A percentile compares a stretch with the other conserved stretches of the same genome.
phyloP scores from a whole-genome alignment of 1,140 invertebrate genomes.

The Theocolax elegans region DNA sequence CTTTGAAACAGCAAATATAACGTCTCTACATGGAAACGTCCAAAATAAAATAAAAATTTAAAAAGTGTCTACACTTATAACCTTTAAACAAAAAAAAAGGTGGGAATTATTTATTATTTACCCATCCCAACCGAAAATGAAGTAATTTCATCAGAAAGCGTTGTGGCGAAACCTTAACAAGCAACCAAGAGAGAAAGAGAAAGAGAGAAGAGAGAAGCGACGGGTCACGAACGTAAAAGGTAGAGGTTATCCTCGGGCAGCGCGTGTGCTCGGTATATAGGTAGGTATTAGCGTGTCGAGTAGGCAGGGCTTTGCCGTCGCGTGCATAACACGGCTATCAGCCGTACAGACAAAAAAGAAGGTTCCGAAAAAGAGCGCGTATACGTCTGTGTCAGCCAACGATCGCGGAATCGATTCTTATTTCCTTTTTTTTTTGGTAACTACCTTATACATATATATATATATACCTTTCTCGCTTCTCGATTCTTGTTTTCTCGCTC shows the following conservation, averaged over 20 bases:
- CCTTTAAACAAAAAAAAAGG: too few species aligned
- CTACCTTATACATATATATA: too few species aligned
- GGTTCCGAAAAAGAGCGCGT: not conserved
- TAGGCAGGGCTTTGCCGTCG: not conserved
- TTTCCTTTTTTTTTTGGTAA: constrained; percentile 3
- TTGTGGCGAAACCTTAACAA: not conserved
- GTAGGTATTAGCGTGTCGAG: constrained; percentile 67
- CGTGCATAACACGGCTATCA: constrained; percentile 10
- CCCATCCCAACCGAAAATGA: too few species aligned
- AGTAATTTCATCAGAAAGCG: too few species aligned
- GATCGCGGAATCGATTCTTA: not conserved
- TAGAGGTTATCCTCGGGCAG: constrained; percentile 46
- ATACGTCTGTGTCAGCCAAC: constrained; percentile 20
- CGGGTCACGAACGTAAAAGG: constrained; percentile 12
- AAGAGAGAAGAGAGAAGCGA: not conserved
- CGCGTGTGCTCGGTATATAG: constrained; percentile 49
- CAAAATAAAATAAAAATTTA: too few species aligned
- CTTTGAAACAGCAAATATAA: too few species aligned
- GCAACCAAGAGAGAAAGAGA: not conserved
- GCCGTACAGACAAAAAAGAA: not conserved
- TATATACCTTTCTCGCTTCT: constrained; percentile 2
- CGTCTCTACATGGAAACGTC: too few species aligned
- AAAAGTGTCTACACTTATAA: too few species aligned
- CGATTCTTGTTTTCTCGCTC: constrained; percentile 21
- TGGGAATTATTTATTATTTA: too few species aligned